These are phyloP conservation scores for Tridacna gigas DNA, from an alignment of 2,888 invertebrate species.

Conservation along the genomic window DNA sequence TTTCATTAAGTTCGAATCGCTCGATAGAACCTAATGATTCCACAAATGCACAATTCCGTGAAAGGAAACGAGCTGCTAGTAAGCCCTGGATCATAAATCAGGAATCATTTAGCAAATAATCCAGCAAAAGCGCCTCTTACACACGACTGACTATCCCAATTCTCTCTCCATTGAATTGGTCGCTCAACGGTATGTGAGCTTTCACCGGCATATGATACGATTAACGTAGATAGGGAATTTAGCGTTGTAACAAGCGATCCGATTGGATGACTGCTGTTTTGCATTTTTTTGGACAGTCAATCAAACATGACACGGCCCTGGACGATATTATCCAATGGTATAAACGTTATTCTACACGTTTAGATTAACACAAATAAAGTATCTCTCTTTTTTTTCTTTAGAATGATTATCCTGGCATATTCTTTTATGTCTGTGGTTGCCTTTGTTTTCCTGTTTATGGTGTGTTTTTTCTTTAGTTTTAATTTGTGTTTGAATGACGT, in stretches of 20 bases:
- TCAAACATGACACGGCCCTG: constrained; percentile 46
- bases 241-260: constrained; percentile 51
- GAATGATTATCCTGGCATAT: constrained; percentile 21
- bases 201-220: constrained; percentile 53
- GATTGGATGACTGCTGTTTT: constrained; percentile 51
- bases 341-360: constrained; percentile 11
- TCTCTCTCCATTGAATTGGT: constrained; percentile 32
- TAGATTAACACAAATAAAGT: constrained; percentile 23
- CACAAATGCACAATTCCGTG: constrained; percentile 22
- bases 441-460: constrained; percentile 22
- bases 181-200: constrained; percentile 48
- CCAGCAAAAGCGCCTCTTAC: constrained; percentile 14
- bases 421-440: constrained; percentile 6
- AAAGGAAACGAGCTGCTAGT: constrained; percentile 13
- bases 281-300: constrained; percentile 55
- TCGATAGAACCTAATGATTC: constrained; percentile 22
- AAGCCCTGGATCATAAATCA: constrained; percentile 24
- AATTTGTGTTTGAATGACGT: too few species aligned
- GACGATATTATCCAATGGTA: constrained; percentile 38
- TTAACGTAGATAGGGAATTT: constrained; percentile 59
- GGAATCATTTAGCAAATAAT: constrained; percentile 28
- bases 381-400: constrained; percentile 10
- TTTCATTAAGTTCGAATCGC: not conserved
- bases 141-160: constrained; percentile 16
- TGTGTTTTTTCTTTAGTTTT: constrained; percentile 2